phyloP scores from a whole-genome alignment of 2,888 invertebrate genomes.

The Papilio demoleus region DNA sequence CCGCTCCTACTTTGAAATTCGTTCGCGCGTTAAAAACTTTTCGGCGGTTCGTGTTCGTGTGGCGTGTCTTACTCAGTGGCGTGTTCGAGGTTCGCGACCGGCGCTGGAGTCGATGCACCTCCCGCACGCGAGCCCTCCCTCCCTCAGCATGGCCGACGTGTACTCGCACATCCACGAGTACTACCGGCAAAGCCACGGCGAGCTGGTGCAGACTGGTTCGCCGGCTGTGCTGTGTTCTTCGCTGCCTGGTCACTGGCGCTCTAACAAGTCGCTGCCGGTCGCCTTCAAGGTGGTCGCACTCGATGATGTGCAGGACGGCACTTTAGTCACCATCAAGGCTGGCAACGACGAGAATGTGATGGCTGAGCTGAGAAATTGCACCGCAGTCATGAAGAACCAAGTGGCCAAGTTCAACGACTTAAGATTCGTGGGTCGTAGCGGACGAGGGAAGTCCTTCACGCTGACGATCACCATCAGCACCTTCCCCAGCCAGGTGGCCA shows the following conservation, averaged over 20 bases:
- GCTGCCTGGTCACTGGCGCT: slow-evolving; percentile 98
- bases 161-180: slow-evolving; percentile 90
- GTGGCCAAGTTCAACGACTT: slow-evolving; percentile 99
- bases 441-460: slow-evolving; percentile 97
- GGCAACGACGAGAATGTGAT: slow-evolving; percentile 99
- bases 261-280: slow-evolving; percentile 97
- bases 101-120: slow-evolving; percentile 86
- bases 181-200: slow-evolving; percentile 95
- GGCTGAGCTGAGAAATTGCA: slow-evolving; percentile 96
- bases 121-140: slow-evolving; percentile 83
- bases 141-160: slow-evolving; percentile 88
- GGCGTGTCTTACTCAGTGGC: slow-evolving; percentile 75
- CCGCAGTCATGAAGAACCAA: slow-evolving; percentile 98
- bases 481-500: slow-evolving; percentile 91
- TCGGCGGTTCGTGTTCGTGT: slow-evolving; percentile 67
- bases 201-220: slow-evolving; percentile 96
- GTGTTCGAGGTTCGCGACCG: slow-evolving; percentile 69
- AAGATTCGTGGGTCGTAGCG: slow-evolving; percentile 98
- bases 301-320: slow-evolving; percentile 97
- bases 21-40: slow-evolving; percentile 59
- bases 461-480: slow-evolving; percentile 96
- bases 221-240: slow-evolving; percentile 97
- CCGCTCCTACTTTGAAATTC: slow-evolving; percentile 68
- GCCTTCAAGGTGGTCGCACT: slow-evolving; percentile 98
- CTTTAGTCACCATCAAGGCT: slow-evolving; percentile 95